Evolutionary conservation across 1,140 invertebrate genomes (phyloP).

Genomic region (Diabrotica undecimpunctata): DNA sequence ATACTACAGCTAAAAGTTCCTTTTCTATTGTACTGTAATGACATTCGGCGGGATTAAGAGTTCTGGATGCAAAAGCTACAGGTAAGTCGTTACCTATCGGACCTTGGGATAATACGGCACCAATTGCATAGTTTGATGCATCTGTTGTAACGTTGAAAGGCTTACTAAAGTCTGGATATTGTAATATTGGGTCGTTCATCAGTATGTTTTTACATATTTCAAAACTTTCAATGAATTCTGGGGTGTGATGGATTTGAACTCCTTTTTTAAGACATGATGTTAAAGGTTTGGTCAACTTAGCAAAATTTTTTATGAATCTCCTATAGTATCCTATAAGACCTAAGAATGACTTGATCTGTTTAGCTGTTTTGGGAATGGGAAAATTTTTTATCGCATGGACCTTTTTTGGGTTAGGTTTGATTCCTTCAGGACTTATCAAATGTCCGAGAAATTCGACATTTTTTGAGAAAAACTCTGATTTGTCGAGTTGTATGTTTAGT

Average conservation of each 20-base stretch:
- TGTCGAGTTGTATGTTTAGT: slow-evolving; percentile 32
- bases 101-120: slow-evolving; percentile 31
- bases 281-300: slow-evolving; percentile 23
- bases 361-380: slow-evolving; percentile 28
- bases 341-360: slow-evolving; percentile 30
- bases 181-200: slow-evolving; percentile 29
- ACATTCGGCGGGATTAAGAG: no score
- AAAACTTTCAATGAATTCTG: slow-evolving; percentile 21
- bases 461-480: slow-evolving; percentile 38
- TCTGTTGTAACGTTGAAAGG: slow-evolving; percentile 41
- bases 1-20: slow-evolving; percentile 30
- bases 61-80: slow-evolving; percentile 30
- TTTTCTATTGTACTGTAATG: slow-evolving; percentile 27
- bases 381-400: slow-evolving; percentile 29
- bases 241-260: slow-evolving; percentile 22
- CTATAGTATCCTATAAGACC: slow-evolving; percentile 25
- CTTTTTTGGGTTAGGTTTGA: slow-evolving; percentile 30
- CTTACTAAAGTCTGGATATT: slow-evolving; percentile 37
- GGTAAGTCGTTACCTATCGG: slow-evolving; percentile 24
- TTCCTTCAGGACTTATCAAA: slow-evolving; percentile 31
- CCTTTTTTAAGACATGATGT: slow-evolving; percentile 29
- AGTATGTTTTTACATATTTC: slow-evolving; percentile 25
- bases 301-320: slow-evolving; percentile 26
- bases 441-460: slow-evolving; percentile 46
- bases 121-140: slow-evolving; percentile 35